Base-by-base conservation (phyloP, 2,113 vertebrate genomes). In the Callipepla squamata region DNA sequence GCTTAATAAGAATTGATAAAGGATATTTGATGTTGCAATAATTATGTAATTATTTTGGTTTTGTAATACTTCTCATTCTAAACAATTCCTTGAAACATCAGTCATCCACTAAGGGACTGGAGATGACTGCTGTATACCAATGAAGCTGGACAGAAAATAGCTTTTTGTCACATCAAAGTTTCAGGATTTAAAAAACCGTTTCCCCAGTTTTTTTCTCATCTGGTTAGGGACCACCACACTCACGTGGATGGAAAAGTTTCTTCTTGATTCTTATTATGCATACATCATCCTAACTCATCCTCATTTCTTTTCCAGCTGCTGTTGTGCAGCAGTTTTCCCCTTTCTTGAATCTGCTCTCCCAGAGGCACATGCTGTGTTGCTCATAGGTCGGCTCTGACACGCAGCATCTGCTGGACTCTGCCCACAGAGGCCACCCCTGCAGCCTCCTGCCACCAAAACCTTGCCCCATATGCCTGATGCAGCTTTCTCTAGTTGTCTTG, bases 11-110 rank as follows among this genome's bases (percentile, higher is more conserved):
- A 66, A 69, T 8, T 53, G 20, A 77, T 9, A 21, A 73, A 83
- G 38, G 58, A 42, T 90, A 57, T 87, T 92, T 91, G 82, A 82
- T 82, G 28, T 73, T 87, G 36, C 8, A 51, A 40, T 82, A 94
- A 85, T 82, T 80, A 82, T 48, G 38, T 65, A 76, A 76, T 92
- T 72, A 70, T 72, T 93, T 82, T 85, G 18, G 4, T 34, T 92
- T 94, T 94, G 42, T 80, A 85, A 77, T 55, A 83, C 19, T 22
- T 80, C 91, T 87, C n/a, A 47, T 83, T 68, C 72, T 83, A 28
- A 87, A 80, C 26, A 78, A 91, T 83, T 42, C 21, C 63, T 34
- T 66, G 55, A 76, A 87, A 48, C 14, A 69, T 91, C 61, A 74
- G 25, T 65, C 85, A 50, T 9, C 18, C 21, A 68, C 2, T 12